A percentile compares a stretch with the other conserved stretches of the same genome.
Evolutionary conservation across 2,113 vertebrate species (phyloP).

Genomic region (Hystrix cristata): DNA sequence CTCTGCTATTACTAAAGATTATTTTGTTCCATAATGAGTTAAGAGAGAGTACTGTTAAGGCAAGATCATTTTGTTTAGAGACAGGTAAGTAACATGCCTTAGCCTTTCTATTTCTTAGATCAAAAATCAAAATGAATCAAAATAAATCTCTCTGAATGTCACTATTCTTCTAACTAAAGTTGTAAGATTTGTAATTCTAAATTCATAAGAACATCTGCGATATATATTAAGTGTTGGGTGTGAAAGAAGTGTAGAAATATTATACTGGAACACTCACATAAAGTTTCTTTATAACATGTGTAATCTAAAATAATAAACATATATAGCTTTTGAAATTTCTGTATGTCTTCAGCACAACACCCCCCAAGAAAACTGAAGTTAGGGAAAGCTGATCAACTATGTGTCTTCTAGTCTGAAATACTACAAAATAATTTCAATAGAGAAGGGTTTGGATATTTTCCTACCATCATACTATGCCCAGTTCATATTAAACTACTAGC

Average conservation of each 20-base stretch:
- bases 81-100: background rate
- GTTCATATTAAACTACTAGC: background rate
- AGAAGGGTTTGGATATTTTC: background rate
- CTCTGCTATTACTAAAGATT: background rate
- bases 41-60: background rate
- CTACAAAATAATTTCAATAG: background rate
- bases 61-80: background rate
- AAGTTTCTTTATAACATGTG: background rate
- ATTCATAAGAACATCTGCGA: background rate
- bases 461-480: background rate
- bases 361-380: background rate
- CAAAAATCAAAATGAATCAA: background rate
- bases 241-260: background rate
- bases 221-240: background rate
- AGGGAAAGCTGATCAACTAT: background rate
- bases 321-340: background rate
- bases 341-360: background rate
- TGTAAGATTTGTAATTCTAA: background rate
- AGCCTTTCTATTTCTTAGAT: background rate
- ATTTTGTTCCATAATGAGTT: background rate
- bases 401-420: background rate
- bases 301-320: background rate
- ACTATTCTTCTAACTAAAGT: background rate
- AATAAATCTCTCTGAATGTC: background rate
- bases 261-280: background rate